Percentiles rank a stretch among this genome's conserved stretches.
Conservation (phyloP, 1,140 invertebrate species). For the Bombus cullumanus region DNA sequence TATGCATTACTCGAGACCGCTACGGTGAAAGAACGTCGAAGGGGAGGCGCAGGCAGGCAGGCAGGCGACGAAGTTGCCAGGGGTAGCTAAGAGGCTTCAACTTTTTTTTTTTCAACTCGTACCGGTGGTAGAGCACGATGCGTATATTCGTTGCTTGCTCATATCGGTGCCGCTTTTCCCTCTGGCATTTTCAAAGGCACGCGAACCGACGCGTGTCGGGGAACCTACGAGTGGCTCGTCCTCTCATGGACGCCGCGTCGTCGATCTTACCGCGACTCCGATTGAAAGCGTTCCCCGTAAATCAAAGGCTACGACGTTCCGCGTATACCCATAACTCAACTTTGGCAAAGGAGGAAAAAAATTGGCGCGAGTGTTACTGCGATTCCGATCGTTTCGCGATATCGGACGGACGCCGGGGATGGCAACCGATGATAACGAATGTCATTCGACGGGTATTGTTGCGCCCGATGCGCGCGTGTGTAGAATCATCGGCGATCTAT, state of each 20-base stretch:
- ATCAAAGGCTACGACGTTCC: conserved; percentile 14
- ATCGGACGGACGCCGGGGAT: conserved; percentile 2
- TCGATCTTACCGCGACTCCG: conserved; percentile 39
- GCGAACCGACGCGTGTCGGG: conserved; percentile 22
- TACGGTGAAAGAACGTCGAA: conserved; percentile 24
- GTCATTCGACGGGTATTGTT: conserved; percentile 1
- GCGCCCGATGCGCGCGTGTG: not conserved
- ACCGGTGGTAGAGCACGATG: not conserved
- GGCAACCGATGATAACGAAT: conserved; percentile 23
- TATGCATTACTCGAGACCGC: conserved; percentile 41
- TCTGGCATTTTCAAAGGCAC: conserved; percentile 40
- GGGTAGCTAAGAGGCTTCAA: conserved; percentile 46
- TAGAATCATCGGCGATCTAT: conserved; percentile 3
- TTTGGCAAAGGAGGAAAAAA: not conserved
- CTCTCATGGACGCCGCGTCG: conserved; percentile 38
- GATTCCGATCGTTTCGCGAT: conserved; percentile 36
- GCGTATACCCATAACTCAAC: not conserved
- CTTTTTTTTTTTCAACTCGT: conserved; percentile 23
- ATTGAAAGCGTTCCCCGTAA: conserved; percentile 10
- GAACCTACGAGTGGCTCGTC: conserved; percentile 40
- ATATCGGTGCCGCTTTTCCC: conserved; percentile 34
- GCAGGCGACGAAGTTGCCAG: conserved; percentile 26
- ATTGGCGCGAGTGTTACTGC: not conserved
- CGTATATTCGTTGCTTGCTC: conserved; percentile 31
- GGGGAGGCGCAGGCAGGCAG: not conserved